Evolutionary conservation across 2,113 vertebrate genomes (phyloP).

Genomic region (Colaptes auratus): DNA sequence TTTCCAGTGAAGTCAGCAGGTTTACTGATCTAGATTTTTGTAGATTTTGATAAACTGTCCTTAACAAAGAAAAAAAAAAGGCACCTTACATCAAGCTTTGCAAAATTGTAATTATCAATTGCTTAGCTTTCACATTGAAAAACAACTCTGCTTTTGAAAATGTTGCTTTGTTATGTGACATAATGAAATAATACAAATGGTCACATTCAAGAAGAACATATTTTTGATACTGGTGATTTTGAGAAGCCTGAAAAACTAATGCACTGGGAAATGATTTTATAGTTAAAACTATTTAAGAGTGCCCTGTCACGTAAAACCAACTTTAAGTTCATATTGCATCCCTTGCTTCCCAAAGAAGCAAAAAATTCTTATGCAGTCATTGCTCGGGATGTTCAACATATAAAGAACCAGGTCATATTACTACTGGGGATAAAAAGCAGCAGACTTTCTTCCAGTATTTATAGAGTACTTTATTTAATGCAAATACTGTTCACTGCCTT

Average conservation of each 20-base stretch:
- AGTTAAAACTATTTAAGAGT: neutral
- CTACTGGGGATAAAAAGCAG: neutral
- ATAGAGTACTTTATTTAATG: neutral
- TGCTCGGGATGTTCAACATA: neutral
- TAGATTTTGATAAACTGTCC: neutral
- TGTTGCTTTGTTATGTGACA: neutral
- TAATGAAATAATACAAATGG: neutral
- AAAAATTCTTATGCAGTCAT: neutral
- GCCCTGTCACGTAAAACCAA: neutral
- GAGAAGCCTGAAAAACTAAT: neutral
- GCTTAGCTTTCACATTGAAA: neutral
- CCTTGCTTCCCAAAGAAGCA: neutral
- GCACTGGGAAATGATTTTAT: neutral
- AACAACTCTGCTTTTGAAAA: neutral
- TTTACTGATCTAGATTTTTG: neutral
- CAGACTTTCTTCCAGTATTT: neutral
- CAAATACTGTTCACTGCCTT: neutral
- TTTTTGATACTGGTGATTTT: neutral
- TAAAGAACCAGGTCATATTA: neutral
- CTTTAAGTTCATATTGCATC: neutral
- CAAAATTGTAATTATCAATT: neutral
- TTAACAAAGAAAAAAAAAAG: neutral
- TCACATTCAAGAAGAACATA: neutral
- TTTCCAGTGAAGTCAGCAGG: neutral
- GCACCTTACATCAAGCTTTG: neutral